phyloP scores from a whole-genome alignment of 2,797 vertebrate species.

The Diceros bicornis region DNA sequence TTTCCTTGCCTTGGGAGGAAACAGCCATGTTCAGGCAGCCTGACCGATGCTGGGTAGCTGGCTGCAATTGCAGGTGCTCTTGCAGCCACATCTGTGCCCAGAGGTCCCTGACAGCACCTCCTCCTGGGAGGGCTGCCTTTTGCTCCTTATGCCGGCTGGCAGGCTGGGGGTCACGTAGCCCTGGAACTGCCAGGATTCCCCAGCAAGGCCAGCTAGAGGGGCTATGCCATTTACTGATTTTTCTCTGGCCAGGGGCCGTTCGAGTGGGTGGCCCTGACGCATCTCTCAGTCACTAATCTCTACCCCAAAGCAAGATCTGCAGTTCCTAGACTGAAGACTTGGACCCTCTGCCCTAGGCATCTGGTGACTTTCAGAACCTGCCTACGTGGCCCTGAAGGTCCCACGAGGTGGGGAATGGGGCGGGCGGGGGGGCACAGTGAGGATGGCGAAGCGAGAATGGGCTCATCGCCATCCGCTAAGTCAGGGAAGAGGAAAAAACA shows the following conservation, averaged over 20 bases:
- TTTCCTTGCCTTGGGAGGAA: neutral
- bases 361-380: neutral
- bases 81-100: neutral
- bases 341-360: neutral
- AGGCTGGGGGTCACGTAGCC: neutral
- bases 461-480: neutral
- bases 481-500: neutral
- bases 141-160: neutral
- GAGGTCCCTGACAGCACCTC: neutral
- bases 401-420: neutral
- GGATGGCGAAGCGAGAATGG: neutral
- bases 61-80: neutral
- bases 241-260: neutral
- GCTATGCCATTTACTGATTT: neutral
- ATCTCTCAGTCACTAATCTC: neutral
- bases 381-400: neutral
- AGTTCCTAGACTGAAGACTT: neutral
- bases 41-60: neutral
- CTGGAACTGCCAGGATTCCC: no score
- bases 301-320: neutral
- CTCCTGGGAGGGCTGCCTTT: neutral
- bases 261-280: neutral
- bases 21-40: neutral
- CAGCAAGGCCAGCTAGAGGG: neutral
- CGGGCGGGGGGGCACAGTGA: rapidly evolving